phyloP scores from a whole-genome alignment of 2,113 vertebrate genomes.

The Macquaria australasica region DNA sequence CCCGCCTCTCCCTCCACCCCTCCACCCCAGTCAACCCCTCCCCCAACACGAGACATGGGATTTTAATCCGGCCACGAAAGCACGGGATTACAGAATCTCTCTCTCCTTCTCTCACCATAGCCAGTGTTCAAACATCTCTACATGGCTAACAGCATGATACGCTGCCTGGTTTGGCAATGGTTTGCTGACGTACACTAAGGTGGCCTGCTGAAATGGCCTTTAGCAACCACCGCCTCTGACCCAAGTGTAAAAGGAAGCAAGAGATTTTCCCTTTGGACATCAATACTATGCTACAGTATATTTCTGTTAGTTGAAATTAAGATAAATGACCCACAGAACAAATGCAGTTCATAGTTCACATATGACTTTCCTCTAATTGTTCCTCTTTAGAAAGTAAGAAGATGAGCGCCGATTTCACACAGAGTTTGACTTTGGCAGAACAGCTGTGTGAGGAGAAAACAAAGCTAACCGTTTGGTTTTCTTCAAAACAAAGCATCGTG shows the following conservation, averaged over 20 bases:
- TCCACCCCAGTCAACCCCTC: constrained; percentile 49
- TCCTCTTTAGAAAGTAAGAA: constrained; percentile 14
- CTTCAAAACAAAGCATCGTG: constrained; percentile 20
- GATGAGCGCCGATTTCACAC: constrained; percentile 6
- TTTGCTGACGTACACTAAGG: neutral
- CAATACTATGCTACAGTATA: neutral
- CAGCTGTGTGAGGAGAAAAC: constrained; percentile 28
- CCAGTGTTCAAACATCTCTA: constrained; percentile 24
- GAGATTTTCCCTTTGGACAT: neutral
- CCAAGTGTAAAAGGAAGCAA: neutral
- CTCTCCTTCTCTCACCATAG: constrained; percentile 20
- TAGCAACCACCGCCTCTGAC: neutral
- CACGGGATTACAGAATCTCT: constrained; percentile 74
- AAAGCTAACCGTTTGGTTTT: neutral
- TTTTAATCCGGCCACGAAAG: constrained; percentile 79
- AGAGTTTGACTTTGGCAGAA: constrained; percentile 10
- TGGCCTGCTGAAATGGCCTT: neutral
- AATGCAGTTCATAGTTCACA: neutral
- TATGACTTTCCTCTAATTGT: constrained; percentile 10
- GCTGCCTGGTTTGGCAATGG: neutral
- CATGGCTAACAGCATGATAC: neutral
- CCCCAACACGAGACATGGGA: constrained; percentile 60
- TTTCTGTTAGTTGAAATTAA: neutral
- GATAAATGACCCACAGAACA: neutral
- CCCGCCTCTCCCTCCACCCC: constrained; percentile 23